Conservation (phyloP, 2,797 vertebrate genomes). For the Eutrigla gurnardus region DNA sequence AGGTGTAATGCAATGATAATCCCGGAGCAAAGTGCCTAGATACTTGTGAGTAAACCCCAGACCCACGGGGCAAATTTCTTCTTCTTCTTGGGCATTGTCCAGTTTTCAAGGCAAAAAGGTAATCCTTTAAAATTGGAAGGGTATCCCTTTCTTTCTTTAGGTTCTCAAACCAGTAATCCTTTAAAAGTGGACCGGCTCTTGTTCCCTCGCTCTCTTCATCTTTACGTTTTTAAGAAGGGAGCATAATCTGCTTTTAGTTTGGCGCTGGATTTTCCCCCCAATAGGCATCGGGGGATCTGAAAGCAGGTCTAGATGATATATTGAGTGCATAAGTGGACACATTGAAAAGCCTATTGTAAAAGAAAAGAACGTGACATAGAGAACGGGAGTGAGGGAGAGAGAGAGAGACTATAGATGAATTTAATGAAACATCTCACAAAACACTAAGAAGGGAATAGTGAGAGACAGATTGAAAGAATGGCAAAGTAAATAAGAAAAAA, state of each 20-base stretch:
- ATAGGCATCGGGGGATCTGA: slow-evolving; percentile 27
- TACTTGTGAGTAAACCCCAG: slow-evolving; percentile 47
- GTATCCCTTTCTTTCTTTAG: slow-evolving; percentile 66
- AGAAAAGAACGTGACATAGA: not conserved
- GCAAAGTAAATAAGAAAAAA: slow-evolving; percentile 18
- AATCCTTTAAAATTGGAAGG: slow-evolving; percentile 69
- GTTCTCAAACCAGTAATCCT: slow-evolving; percentile 71
- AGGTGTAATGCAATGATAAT: slow-evolving; percentile 48
- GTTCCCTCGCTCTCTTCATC: slow-evolving; percentile 52
- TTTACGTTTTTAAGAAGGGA: slow-evolving; percentile 48
- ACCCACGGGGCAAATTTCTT: slow-evolving; percentile 22
- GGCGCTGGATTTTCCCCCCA: slow-evolving; percentile 32
- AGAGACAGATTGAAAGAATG: slow-evolving; percentile 5
- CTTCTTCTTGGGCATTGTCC: slow-evolving; percentile 46
- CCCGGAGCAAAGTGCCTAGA: slow-evolving; percentile 44
- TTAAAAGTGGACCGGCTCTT: slow-evolving; percentile 69
- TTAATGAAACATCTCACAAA: slow-evolving; percentile 14
- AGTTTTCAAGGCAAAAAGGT: slow-evolving; percentile 50
- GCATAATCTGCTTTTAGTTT: slow-evolving; percentile 71
- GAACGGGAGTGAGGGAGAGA: not conserved
- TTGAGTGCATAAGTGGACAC: slow-evolving; percentile 30
- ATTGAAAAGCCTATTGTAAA: slow-evolving; percentile 26
- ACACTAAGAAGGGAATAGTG: slow-evolving; percentile 9
- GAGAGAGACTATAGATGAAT: not conserved
- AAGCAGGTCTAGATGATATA: slow-evolving; percentile 37